A percentile compares a stretch with the other conserved stretches of the same genome.
Evolutionary conservation across 2,888 invertebrate species (phyloP).

Genomic region (Cataglyphis cursor): DNA sequence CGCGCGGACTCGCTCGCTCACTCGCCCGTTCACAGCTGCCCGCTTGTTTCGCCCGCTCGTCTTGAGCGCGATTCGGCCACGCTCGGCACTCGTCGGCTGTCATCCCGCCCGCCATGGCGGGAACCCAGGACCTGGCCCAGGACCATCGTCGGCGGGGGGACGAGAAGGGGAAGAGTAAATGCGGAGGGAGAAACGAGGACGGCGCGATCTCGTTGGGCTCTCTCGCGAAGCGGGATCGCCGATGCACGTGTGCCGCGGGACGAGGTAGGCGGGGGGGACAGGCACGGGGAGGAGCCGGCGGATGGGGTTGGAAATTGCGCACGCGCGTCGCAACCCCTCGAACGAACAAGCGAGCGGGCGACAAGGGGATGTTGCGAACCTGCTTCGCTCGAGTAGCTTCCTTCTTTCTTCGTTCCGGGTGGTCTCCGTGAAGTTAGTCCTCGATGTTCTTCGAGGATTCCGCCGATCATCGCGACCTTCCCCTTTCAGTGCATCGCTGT

Average conservation of each 20-base stretch:
- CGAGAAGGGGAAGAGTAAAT: conserved; percentile 58
- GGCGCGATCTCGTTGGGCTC: conserved; percentile 62
- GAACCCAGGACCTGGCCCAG: conserved; percentile 85
- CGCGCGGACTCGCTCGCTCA: conserved; percentile 81
- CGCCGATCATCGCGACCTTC: background rate
- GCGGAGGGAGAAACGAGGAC: conserved; percentile 58
- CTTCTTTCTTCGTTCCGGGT: conserved; percentile 36
- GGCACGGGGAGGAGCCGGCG: conserved; percentile 55
- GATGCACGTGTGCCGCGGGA: conserved; percentile 50
- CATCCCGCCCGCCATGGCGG: conserved; percentile 85
- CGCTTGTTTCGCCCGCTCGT: conserved; percentile 80
- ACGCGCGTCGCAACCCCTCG: conserved; percentile 73
- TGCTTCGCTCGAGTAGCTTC: conserved; percentile 72
- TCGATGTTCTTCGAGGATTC: conserved; percentile 32
- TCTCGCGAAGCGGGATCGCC: conserved; percentile 1
- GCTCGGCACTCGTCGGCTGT: conserved; percentile 83
- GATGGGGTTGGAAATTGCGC: conserved; percentile 66
- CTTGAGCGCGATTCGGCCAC: conserved; percentile 78
- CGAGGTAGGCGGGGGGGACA: conserved; percentile 14
- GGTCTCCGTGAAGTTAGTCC: conserved; percentile 22
- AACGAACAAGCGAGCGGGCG: conserved; percentile 59
- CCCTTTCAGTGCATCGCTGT: background rate
- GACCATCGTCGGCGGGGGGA: conserved; percentile 72
- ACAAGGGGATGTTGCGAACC: conserved; percentile 79
- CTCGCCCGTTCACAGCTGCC: conserved; percentile 83